Evolutionary conservation across 1,140 invertebrate species (phyloP).

Genomic region (Plutomurus gul): DNA sequence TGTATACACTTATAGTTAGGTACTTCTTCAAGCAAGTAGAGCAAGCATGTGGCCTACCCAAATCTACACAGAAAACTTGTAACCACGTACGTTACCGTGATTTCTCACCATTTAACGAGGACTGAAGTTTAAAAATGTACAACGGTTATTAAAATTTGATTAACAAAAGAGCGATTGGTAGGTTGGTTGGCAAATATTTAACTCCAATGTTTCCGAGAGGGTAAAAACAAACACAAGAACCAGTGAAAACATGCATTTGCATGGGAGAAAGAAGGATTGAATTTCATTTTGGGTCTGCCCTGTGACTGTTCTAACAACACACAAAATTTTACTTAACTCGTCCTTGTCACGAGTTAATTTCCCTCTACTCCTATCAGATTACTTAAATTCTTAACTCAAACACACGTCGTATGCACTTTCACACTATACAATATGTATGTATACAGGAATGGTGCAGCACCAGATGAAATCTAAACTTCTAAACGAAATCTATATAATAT

Average conservation of each 20-base stretch:
- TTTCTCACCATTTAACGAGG: conserved; percentile 1
- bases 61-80: not conserved
- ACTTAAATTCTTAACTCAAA: no score
- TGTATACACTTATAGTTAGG: no score
- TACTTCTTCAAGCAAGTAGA: no score
- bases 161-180: not conserved
- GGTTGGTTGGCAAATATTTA: not conserved
- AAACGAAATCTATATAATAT: no score
- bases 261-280: not conserved
- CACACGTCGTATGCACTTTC: no score
- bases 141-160: conserved; percentile 26
- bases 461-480: no score
- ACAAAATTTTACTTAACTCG: conserved; percentile 14
- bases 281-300: not conserved
- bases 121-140: not conserved
- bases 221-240: not conserved
- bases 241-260: conserved; percentile 1
- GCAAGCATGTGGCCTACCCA: not conserved
- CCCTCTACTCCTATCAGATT: no score
- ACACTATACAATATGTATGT: no score
- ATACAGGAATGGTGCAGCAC: no score
- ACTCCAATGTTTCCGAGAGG: not conserved
- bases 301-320: not conserved
- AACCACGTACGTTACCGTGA: not conserved
- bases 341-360: conserved; percentile 5